These are phyloP conservation scores for Oryctolagus cuniculus DNA, from an alignment of 2,113 vertebrate species.

Conservation along the genomic window DNA sequence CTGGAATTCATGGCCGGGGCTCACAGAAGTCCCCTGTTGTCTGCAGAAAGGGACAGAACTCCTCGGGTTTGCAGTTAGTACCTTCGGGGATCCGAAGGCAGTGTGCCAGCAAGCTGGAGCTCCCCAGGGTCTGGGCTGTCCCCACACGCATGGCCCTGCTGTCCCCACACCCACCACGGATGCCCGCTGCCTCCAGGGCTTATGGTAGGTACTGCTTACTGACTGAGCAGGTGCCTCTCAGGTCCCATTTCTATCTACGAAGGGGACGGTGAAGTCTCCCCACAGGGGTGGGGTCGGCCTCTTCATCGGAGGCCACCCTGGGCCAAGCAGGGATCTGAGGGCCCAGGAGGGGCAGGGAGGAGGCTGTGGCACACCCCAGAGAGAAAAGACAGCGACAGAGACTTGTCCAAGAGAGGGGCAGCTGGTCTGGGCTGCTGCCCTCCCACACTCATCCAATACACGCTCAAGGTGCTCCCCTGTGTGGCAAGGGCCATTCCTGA, in stretches of 20 bases:
- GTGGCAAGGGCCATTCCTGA: not conserved
- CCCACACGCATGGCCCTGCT: not conserved
- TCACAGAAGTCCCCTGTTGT: not conserved
- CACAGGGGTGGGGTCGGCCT: not conserved
- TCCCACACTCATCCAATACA: not conserved
- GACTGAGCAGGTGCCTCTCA: too few species aligned
- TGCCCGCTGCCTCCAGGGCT: not conserved
- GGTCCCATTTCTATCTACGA: too few species aligned
- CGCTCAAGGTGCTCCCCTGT: not conserved
- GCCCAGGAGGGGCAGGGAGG: not conserved
- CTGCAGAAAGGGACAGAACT: not conserved
- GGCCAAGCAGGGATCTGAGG: not conserved
- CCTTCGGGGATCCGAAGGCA: not conserved
- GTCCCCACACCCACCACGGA: rapidly evolving
- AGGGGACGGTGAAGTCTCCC: not conserved
- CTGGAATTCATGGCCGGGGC: not conserved
- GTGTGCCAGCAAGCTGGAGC: not conserved
- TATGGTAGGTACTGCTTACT: not conserved
- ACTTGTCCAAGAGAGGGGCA: not conserved
- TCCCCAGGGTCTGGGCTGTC: not conserved
- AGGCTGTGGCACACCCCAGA: not conserved
- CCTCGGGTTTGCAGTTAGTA: not conserved
- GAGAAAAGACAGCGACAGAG: not conserved
- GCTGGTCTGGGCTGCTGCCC: not conserved
- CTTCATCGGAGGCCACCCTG: not conserved